Evolutionary conservation across 2,797 vertebrate species (phyloP).

Genomic region (Alca torda): DNA sequence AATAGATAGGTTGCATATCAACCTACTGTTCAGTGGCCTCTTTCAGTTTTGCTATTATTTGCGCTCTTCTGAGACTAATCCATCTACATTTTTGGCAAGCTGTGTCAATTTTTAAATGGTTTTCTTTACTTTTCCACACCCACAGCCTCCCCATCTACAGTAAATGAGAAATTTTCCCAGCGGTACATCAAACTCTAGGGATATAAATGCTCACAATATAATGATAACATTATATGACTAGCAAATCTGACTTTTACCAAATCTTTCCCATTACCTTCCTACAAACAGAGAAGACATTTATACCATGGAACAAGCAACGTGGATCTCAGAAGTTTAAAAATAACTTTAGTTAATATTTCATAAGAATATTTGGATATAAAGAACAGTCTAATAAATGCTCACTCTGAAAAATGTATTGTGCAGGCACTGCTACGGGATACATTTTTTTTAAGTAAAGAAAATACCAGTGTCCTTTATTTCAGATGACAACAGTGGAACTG

Average conservation of each 20-base stretch:
- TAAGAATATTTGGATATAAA: background rate
- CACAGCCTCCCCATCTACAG: background rate
- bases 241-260: background rate
- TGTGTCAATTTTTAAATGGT: background rate
- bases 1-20: background rate
- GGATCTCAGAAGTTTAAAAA: background rate
- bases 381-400: background rate
- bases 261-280: background rate
- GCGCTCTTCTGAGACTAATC: background rate
- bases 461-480: background rate
- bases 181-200: background rate
- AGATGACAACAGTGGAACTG: background rate
- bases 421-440: background rate
- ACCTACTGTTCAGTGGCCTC: background rate
- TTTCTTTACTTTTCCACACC: slow-evolving; percentile 3
- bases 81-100: background rate
- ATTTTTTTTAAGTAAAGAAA: background rate
- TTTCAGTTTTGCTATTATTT: background rate
- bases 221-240: background rate
- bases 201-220: background rate
- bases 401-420: background rate
- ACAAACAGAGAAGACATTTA: background rate
- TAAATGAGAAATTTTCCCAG: background rate
- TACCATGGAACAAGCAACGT: background rate
- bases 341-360: background rate